Evolutionary conservation across 2,113 vertebrate species (phyloP).

Genomic region (Rhagologus leucostigma): DNA sequence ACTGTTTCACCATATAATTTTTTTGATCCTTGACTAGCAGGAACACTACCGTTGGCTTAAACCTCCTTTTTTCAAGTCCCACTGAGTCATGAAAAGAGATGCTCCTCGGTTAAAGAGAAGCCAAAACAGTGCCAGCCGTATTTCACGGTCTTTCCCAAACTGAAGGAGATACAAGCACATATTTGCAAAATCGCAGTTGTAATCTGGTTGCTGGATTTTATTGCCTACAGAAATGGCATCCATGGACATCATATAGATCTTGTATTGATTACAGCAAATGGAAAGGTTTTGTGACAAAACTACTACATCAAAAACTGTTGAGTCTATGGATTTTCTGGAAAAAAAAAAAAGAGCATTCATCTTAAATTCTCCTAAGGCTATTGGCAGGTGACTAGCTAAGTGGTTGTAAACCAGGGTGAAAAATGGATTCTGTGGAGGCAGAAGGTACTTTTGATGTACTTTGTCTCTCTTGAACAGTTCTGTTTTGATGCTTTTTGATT

Average conservation of each 20-base stretch:
- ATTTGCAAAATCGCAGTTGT: neutral
- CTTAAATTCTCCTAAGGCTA: slow-evolving; percentile 45
- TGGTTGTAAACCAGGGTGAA: slow-evolving; percentile 46
- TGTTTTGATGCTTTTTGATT: neutral
- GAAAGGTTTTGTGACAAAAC: slow-evolving; percentile 19
- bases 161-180: neutral
- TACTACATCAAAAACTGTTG: slow-evolving; percentile 28
- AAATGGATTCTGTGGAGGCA: slow-evolving; percentile 31
- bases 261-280: neutral
- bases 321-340: slow-evolving; percentile 29
- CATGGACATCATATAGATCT: neutral
- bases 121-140: neutral
- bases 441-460: neutral
- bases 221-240: neutral
- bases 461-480: slow-evolving; percentile 5
- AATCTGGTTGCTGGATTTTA: neutral
- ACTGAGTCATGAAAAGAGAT: neutral
- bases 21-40: neutral
- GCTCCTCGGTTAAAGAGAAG: neutral
- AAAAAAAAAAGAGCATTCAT: slow-evolving; percentile 31
- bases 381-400: slow-evolving; percentile 43
- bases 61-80: neutral
- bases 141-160: neutral
- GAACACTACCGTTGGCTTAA: neutral
- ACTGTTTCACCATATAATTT: neutral